Evolutionary conservation across 2,888 invertebrate genomes (phyloP).

Genomic region (Eristalis intricaria): DNA sequence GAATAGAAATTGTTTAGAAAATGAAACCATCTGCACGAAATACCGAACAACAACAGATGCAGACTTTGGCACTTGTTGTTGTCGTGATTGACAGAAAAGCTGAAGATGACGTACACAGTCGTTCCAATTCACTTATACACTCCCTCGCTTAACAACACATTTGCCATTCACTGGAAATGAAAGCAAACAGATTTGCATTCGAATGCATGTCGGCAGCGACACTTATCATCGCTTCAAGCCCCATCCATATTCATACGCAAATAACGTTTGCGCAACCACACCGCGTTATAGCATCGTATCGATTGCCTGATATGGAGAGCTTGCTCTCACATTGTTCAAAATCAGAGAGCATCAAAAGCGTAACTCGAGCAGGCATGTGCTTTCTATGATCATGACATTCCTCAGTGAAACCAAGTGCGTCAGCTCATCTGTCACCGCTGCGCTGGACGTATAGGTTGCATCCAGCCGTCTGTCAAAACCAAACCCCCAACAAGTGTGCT

Average conservation of each 20-base stretch:
- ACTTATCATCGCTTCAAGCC: neutral
- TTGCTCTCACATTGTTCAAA: slow-evolving; percentile 55
- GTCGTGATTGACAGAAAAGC: neutral
- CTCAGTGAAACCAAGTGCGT: slow-evolving; percentile 6
- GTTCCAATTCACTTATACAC: neutral
- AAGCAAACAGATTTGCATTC: neutral
- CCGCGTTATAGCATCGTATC: slow-evolving; percentile 47
- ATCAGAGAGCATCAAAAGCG: slow-evolving; percentile 61
- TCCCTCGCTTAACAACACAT: neutral
- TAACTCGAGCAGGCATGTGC: slow-evolving; percentile 50
- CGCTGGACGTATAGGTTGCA: neutral
- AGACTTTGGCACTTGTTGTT: neutral
- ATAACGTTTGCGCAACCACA: slow-evolving; percentile 43
- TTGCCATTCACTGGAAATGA: neutral
- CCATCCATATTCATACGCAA: slow-evolving; percentile 16
- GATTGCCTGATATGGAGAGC: slow-evolving; percentile 51
- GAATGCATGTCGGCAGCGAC: neutral
- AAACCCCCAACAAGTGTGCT: slow-evolving; percentile 28
- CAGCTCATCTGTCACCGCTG: slow-evolving; percentile 16
- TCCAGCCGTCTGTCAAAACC: neutral
- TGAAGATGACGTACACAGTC: neutral
- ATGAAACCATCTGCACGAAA: neutral
- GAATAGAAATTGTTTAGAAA: neutral
- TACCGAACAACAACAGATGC: neutral
- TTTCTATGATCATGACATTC: slow-evolving; percentile 65